Evolutionary conservation across 2,113 vertebrate genomes (phyloP), one percentile per base, ranked within the genome.

Genomic region (Myiopsitta monachus): DNA sequence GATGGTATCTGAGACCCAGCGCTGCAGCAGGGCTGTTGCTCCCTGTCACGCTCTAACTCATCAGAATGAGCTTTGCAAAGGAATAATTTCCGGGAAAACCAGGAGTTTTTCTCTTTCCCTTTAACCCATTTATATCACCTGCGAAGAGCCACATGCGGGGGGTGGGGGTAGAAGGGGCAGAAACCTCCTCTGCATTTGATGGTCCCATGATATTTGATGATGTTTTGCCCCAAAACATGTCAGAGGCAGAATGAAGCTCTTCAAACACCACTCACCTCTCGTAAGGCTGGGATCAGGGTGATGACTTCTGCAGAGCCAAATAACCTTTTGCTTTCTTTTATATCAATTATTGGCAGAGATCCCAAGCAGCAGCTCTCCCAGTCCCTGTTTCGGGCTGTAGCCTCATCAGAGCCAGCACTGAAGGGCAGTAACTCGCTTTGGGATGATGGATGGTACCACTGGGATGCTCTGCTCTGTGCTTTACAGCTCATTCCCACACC

Each of bases 1-100:
- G 95, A 97, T 96, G 51, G 43, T 97, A 97, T 97, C 97, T 59
- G 70, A 18, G 23, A 2, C 10, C 17, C 18, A 14, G 2, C 3
- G 4, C 30, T 7, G 12, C 46, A 11, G 64, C 49, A 47, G 19
- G 3, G 8, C 22, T 30, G 24, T 10, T 43, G n/a, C 43, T 51
- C 28, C 43, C 80, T 9, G 2, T 14, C 11, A 16, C 7, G 18
- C 31, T 14, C 9, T 28, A 57, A 73, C 31, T 13, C 4, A 62
- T 82, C 61, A 79, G 46, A 8, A 0, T 5, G 7, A 54, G 62
- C 10, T 31, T 30, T 7, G 10, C 54, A 51, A 33, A 16, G 49
- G 47, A 57, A 73, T 46, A 7, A 69, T 43, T 55, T 67, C 49
- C 7, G 10, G 52, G 9, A 13, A 7, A 62, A 38, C 7, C 1